Base-by-base conservation (phyloP, 2,797 vertebrate species). In the Taeniopygia guttata region DNA sequence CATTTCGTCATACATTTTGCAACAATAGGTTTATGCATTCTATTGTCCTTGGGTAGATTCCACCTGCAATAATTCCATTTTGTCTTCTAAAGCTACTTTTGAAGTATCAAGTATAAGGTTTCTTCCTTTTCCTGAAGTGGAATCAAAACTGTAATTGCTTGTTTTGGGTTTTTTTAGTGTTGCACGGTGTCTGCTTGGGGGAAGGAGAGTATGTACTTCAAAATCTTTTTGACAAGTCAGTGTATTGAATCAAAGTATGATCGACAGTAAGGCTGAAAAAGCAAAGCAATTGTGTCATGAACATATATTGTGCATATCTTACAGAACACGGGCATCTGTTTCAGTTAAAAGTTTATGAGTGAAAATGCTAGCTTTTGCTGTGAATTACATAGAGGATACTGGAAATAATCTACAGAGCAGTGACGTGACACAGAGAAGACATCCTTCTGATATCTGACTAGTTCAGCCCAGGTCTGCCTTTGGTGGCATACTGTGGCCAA, bases 191-290 rank as follows among this genome's bases (percentile, higher is more conserved):
- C 22, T 67, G 4, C 20, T 70, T 64, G 38, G 6, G 68, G 23
- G 10, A 62, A 10, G 30, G 25, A 74, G 27, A 51, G 12, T 32
- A 51, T 58, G 17, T 20, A 5, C 16, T 58, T 78, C 45, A 67
- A 56, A 48, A 87, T 40, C 11, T 74, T 77, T 59, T 60, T 56
- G 26, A 66, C 19, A 9, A 13, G 18, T 70, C 22, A 62, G 4
- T 32, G 7, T 52, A 17, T 60, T 59, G 59, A 80, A 56, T 52
- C 16, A 70, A 59, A 51, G 34, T 59, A 51, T 68, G n/a, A n/a
- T 55, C 0, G 5, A 30, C 16, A 30, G 22, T 20, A 46, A 2
- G 16, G 36, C n/a, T 3, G 1, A 56, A n/a, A n/a, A n/a, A n/a
- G n/a, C n/a, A n/a, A n/a, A 52, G 20, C 46, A 78, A 16, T 1